These are phyloP conservation scores for Platycercus adscitus DNA, from an alignment of 2,113 vertebrate species.

Conservation along the genomic window DNA sequence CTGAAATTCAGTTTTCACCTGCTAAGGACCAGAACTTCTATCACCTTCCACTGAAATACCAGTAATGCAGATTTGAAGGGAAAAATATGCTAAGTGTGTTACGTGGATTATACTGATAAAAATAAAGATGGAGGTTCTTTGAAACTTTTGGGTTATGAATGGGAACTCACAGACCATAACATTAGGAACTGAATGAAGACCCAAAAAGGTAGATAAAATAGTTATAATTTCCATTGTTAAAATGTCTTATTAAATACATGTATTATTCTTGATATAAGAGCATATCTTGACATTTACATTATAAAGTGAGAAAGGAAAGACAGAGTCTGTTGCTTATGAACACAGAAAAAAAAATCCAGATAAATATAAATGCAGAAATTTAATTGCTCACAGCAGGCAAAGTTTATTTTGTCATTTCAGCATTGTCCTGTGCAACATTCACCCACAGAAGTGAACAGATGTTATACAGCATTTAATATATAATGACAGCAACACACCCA, in stretches of 20 bases:
- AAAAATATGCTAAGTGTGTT: neutral
- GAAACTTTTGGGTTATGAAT: neutral
- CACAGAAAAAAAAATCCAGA: neutral
- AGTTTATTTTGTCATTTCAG: conserved; percentile 6
- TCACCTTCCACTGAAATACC: neutral
- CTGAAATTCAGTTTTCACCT: neutral
- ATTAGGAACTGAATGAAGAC: neutral
- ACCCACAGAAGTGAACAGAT: neutral
- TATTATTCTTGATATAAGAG: neutral
- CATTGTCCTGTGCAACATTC: neutral
- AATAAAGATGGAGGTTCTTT: neutral
- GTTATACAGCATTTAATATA: neutral
- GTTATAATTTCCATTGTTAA: neutral
- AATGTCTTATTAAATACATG: neutral
- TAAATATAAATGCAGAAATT: neutral
- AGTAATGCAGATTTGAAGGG: neutral
- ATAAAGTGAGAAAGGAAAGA: neutral
- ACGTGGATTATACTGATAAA: neutral
- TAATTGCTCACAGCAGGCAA: neutral
- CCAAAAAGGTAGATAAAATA: neutral
- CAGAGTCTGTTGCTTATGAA: neutral
- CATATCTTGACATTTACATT: neutral
- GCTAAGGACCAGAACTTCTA: neutral
- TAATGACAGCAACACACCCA: neutral
- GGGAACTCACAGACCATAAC: neutral